Base-by-base conservation (phyloP, 1,140 invertebrate species). In the Solenopsis fugax region DNA sequence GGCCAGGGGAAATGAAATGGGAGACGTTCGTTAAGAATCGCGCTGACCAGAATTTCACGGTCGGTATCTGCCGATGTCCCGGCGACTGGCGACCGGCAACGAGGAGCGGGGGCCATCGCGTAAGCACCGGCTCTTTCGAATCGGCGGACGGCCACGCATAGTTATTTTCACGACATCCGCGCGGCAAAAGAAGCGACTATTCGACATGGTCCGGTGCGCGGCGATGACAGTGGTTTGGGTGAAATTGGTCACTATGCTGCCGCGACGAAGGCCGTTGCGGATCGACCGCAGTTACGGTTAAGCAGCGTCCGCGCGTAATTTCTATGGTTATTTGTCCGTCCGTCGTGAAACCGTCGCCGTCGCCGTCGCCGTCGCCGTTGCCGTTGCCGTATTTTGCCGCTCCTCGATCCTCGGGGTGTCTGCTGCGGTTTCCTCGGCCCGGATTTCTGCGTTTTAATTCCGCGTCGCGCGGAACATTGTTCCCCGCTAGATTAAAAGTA, bases 81-180 rank as follows among this genome's bases (percentile, higher is more conserved):
- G 41, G 45, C 16, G 71, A 58, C 45, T 37, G 67, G 24, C 18
- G 5, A 21, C 18, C 37, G 64, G 24, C 41, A 29, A 29, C 50
- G 24, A 54, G 58, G 29, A 80, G 62, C 60, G 58, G 45, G 56
- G 45, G 50, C 52, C 64, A 29, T 75, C 60, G 16, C 73, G 77
- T 80, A 80, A 60, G 50, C 50, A 45, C 60, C 84, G 76, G 62
- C 73, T 81, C 34, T 84, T 65, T 88, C 69, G 85, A 69, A 89
- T 89, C 45, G 72, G 54, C 52, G 52, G 37, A 80, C 80, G 69
- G 67, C 80, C 71, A 86, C 71, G 89, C 89, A 90, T 88, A 88
- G 89, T 91, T 88, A 91, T 91, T 91, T 91, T 77, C 89, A 90
- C 89, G 89, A 91, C 89, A 91, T 91, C 89, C 89, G 89, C 89